Percentiles rank a stretch among this genome's conserved stretches.
These are phyloP conservation scores for Vespertilio murinus DNA, from an alignment of 2,797 vertebrate genomes.

Conservation along the genomic window DNA sequence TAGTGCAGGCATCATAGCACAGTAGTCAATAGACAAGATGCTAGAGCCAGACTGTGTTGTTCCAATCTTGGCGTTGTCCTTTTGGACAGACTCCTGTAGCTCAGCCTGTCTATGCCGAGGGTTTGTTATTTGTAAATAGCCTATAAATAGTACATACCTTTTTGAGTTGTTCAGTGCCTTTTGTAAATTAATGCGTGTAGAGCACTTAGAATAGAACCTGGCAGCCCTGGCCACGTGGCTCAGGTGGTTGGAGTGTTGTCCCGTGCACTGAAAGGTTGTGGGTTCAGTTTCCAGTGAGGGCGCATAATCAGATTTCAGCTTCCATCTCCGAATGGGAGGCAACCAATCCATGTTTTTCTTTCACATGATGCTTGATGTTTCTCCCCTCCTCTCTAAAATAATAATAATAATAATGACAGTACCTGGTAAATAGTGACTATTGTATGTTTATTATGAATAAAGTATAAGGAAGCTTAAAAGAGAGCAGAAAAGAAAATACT, in stretches of 20 bases:
- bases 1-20: neutral
- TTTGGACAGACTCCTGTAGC: neutral
- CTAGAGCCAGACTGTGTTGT: neutral
- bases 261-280: neutral
- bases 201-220: neutral
- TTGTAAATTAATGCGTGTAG: neutral
- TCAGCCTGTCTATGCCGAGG: neutral
- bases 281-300: neutral
- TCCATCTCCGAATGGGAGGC: neutral
- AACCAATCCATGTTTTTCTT: neutral
- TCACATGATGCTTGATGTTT: neutral
- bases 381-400: neutral
- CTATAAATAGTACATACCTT: neutral
- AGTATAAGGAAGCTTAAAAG: neutral
- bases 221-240: neutral
- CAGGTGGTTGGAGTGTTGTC: neutral
- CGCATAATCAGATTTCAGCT: neutral
- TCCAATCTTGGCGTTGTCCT: neutral
- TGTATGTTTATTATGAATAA: neutral
- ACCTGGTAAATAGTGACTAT: neutral
- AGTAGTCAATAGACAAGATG: neutral
- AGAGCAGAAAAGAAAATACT: neutral
- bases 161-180: neutral
- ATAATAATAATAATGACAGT: neutral
- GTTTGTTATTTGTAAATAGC: neutral